Base-by-base conservation (phyloP, 2,797 vertebrate genomes). In the Aulostomus chinensis region DNA sequence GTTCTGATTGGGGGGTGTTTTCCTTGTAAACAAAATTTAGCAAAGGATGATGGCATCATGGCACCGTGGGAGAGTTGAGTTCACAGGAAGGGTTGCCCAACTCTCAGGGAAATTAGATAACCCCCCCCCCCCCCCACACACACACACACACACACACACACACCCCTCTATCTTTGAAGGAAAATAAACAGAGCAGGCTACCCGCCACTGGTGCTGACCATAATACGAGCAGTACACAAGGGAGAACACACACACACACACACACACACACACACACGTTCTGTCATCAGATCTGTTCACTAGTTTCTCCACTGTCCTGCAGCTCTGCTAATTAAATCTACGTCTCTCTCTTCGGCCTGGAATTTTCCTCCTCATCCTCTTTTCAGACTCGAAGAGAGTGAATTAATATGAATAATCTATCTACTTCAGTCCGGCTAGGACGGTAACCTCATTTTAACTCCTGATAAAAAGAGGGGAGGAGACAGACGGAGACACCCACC, bases 181-280 rank as follows among this genome's bases (percentile, higher is more conserved):
- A 75, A 86, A 87, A 85, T 76, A 86, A 89, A 81, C 76, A 78
- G 30, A 62, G 26, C 35, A 32, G 39, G 24, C 51, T 69, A 39
- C 54, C 51, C 20, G 24, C 41, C 54, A 55, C n/a, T 42, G 42
- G 59, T 68, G 80, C 86, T 80, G 78, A 74, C 62, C 51, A 75
- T 81, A 65, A 47, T 45, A 48, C 20, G 15, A 50, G 60, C 29
- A 31, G 64, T 72, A 58, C 72, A 45, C 63, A 3, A 41, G 67
- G 58, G 73, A 75, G 51, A 37, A 40, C 14, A 30, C 30, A 48
- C 41, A 50, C 32, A 57, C 34, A 47, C 26, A 48, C 43, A 42
- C 41, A 40, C 34, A 56, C 41, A 62, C 41, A 58, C 10, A 36
- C 6, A 16, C 11, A 48, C 55, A 46, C 40, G 58, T 65, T 49